Evolutionary conservation across 2,797 vertebrate genomes (phyloP), one percentile per base, ranked within the genome.

Genomic region (Apogon talboti): DNA sequence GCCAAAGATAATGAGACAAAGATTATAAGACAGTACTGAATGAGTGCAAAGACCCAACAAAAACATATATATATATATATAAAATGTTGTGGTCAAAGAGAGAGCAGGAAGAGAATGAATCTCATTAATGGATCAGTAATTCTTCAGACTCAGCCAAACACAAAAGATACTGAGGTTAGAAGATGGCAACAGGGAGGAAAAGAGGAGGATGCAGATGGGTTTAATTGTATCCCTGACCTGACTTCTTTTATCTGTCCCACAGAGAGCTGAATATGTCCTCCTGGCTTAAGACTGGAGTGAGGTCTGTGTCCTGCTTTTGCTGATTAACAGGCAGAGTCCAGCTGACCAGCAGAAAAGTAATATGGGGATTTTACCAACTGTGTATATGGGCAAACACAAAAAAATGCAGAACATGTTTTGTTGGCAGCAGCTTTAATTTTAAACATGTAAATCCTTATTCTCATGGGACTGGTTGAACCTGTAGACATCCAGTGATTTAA

Each of bases 201-300:
- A 41, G 42, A 21, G 6, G 44, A 52, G 67, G 37, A 38, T 35
- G 57, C 52, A 51, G 62, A 66, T 54, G 60, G 74, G 56, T 63
- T 66, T 78, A 75, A 78, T 71, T 75, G 62, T 73, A 79, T 84
- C 65, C 66, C 56, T 74, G 62, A 66, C 24, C 58, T 14, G 9
- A 37, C 28, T 64, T 63, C 73, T 74, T 78, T 86, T 72, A 80
- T 79, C 71, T 66, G 61, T 51, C 57, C 63, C 59, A 53, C n/a
- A 75, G 65, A 68, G 59, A 82, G 55, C 50, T 61, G 60, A 47
- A 66, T 50, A 15, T 15, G 37, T 11, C 71, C 51, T 72, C 42
- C 35, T 48, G 57, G 30, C 38, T 45, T 46, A 1, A 35, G 59
- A 63, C 44, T 41, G 46, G 12, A 62, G 53, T 53, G 48, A 48